Evolutionary conservation across 2,888 invertebrate genomes (phyloP).

Genomic region (Leptopilina syphax): DNA sequence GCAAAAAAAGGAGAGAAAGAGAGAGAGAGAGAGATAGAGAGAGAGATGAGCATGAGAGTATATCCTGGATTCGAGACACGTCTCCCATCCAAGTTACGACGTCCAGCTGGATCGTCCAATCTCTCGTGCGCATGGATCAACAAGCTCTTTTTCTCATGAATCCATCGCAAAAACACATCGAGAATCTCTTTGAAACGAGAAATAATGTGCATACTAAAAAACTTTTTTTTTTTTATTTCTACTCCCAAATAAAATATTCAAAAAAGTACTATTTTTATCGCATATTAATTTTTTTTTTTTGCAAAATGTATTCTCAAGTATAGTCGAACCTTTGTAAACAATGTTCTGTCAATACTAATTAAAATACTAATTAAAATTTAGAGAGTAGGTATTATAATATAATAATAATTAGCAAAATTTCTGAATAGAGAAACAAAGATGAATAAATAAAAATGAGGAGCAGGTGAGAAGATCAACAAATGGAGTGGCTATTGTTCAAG

Average conservation of each 20-base stretch:
- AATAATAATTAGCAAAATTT: no score
- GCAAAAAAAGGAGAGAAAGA: not conserved
- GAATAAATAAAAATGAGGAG: not conserved
- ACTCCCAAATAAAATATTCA: not conserved
- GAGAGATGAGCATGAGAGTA: conserved; percentile 8
- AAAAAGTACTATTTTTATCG: not conserved
- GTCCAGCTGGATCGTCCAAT: conserved; percentile 42
- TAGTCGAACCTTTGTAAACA: no score
- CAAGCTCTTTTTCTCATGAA: conserved; percentile 37
- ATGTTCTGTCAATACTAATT: no score
- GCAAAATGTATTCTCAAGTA: no score
- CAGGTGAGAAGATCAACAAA: conserved; percentile 40
- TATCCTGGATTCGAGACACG: conserved; percentile 55
- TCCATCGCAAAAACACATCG: conserved; percentile 33
- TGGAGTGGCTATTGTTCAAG: conserved; percentile 35
- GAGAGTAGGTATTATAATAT: no score
- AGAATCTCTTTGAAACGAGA: conserved; percentile 1
- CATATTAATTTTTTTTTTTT: no score
- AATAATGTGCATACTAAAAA: conserved; percentile 10
- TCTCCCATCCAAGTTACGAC: conserved; percentile 42
- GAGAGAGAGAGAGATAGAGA: no score
- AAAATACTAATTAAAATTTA: no score
- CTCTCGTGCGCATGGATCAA: conserved; percentile 50
- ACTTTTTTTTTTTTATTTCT: not conserved
- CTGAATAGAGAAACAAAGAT: no score